These are phyloP conservation scores for Hirtodrosophila histrioides DNA, from an alignment of 2,888 invertebrate genomes.

Conservation along the genomic window DNA sequence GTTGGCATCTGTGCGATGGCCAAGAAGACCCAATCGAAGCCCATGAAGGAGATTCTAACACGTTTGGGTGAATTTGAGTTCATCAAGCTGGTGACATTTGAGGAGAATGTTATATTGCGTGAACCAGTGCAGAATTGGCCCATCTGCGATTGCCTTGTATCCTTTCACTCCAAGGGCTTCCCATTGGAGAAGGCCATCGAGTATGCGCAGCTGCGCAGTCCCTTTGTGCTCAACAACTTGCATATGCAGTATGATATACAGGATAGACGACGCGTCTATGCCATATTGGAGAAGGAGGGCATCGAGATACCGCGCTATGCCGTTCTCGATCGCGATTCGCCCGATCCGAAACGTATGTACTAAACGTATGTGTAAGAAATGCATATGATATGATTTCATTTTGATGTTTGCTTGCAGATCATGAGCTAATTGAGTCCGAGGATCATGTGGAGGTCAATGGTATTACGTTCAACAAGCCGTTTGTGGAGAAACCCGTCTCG, in stretches of 20 bases:
- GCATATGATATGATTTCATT: too few species aligned
- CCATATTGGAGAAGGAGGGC: slow-evolving; percentile 95
- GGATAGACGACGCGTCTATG: slow-evolving; percentile 97
- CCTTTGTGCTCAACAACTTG: slow-evolving; percentile 98
- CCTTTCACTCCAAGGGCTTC: slow-evolving; percentile 99
- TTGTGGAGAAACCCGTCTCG: slow-evolving; percentile 99
- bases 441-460: slow-evolving; percentile 99
- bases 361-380: too few species aligned
- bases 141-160: slow-evolving; percentile 97
- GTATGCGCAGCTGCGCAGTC: slow-evolving; percentile 96
- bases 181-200: slow-evolving; percentile 98
- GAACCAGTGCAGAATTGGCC: slow-evolving; percentile 99
- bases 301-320: slow-evolving; percentile 99
- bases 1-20: slow-evolving; percentile 99
- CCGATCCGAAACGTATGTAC: slow-evolving; percentile 95
- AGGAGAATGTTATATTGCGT: slow-evolving; percentile 98
- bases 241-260: slow-evolving; percentile 99
- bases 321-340: slow-evolving; percentile 96
- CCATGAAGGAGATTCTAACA: slow-evolving; percentile 99
- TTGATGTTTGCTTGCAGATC: slow-evolving; percentile 87
- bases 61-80: slow-evolving; percentile 98
- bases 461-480: slow-evolving; percentile 97
- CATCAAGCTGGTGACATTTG: slow-evolving; percentile 96
- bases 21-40: slow-evolving; percentile 99
- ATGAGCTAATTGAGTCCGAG: slow-evolving; percentile 96